phyloP scores from a whole-genome alignment of 2,888 invertebrate species.

The Nephrotoma guestfalica region DNA sequence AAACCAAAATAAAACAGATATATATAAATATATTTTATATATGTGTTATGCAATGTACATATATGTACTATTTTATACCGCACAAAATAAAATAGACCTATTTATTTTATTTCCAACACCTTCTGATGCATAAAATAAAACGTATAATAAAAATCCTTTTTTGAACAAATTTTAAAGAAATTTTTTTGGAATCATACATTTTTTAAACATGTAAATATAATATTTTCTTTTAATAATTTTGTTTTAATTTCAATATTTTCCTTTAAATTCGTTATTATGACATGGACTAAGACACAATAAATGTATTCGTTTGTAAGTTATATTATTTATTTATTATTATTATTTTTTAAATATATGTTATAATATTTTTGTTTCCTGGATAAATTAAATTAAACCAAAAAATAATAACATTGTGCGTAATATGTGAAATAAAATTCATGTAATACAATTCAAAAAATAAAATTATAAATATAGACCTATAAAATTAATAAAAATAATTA shows the following conservation, averaged over 20 bases:
- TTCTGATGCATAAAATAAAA: background rate
- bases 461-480: background rate
- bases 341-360: background rate
- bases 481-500: background rate
- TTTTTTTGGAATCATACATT: background rate
- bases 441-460: background rate
- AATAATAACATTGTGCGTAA: background rate
- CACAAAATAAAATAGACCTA: background rate
- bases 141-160: background rate
- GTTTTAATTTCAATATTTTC: background rate
- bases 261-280: slow-evolving; percentile 6
- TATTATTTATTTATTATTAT: background rate
- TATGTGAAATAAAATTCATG: background rate
- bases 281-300: slow-evolving; percentile 6
- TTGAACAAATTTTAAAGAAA: background rate
- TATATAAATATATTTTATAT: background rate
- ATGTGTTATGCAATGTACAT: background rate
- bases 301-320: slow-evolving; percentile 5
- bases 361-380: background rate
- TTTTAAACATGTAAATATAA: background rate
- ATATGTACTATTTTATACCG: background rate
- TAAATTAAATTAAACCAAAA: background rate
- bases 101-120: background rate
- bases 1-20: background rate
- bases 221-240: background rate